Base-by-base conservation (phyloP, 2,113 vertebrate genomes). In the Gymnocephalus cernua region DNA sequence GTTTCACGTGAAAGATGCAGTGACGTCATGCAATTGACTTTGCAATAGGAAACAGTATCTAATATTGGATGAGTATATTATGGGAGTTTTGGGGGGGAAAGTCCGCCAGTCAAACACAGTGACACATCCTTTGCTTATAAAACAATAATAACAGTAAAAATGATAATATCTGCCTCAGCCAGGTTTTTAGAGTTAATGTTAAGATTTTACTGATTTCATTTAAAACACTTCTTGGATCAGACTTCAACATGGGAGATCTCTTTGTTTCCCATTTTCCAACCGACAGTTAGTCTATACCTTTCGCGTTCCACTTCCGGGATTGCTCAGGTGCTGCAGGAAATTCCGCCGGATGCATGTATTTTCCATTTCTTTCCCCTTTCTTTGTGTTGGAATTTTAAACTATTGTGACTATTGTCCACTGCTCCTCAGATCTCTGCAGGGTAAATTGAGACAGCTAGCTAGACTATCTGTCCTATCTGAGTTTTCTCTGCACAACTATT, bases 1-100 rank as follows among this genome's bases (percentile, higher is more conserved):
- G 73, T 71, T 81, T 85, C 12, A 56, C 83, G 63, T 80, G 38
- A 80, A 77, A 45, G 41, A 65, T 67, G 73, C 44, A 54, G 27
- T 23, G 32, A 58, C 38, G 27, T 83, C 77, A 67, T 67, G 66
- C 74, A 87, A 75, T 44, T 70, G 47, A 44, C 23, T 54, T 66
- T 73, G 71, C 54, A 72, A 63, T 25, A 35, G 27, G 27, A 76
- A 29, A 77, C 48, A 66, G 59, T 11, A n/a, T n/a, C 47, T 67
- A 19, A 6, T 56, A 14, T 68, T 50, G n/a, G 51, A 83, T 53
- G 63, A 48, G 44, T 53, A 44, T 47, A 54, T 70, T 32, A 62
- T 73, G 19, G 12, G 15, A 53, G 29, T 68, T 66, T 38, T 6
- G 10, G 8, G 1, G 18, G 6, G 4, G 2, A 4, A 53, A 29